A percentile compares a stretch with the other conserved stretches of the same genome.
phyloP scores from a whole-genome alignment of 2,113 vertebrate species.

The Ciconia boyciana region DNA sequence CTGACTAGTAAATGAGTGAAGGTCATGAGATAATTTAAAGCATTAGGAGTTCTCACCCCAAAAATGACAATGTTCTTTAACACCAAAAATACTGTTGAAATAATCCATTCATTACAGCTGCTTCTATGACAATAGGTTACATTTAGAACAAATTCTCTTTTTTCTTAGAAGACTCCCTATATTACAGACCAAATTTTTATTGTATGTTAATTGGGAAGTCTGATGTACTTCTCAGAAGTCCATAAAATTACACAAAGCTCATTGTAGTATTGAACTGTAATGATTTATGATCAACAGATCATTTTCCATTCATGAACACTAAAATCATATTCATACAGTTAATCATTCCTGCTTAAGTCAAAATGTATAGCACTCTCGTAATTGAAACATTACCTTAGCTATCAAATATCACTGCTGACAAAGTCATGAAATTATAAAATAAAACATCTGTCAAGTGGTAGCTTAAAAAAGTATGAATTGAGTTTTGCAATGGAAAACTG shows the following conservation, averaged over 20 bases:
- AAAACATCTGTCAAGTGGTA: neutral
- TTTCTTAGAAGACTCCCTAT: neutral
- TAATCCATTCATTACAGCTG: neutral
- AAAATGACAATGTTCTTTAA: neutral
- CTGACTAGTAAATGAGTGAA: neutral
- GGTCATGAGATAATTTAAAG: neutral
- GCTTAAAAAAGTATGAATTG: neutral
- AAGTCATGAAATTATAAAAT: neutral
- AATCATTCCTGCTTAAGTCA: neutral
- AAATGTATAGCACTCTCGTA: neutral
- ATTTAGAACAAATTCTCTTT: neutral
- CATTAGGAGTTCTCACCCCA: neutral
- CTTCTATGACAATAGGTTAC: neutral
- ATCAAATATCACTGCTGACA: neutral
- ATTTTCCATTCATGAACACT: neutral
- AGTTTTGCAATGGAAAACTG: neutral
- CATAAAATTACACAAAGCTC: neutral
- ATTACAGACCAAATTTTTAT: neutral
- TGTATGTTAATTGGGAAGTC: neutral
- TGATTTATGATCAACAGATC: neutral
- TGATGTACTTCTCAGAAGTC: neutral
- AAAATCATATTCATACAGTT: neutral
- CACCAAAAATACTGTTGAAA: neutral
- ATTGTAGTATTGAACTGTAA: neutral
- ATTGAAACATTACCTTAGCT: neutral